Evolutionary conservation across 2,888 invertebrate genomes (phyloP).

Genomic region (Machimus rusticus): DNA sequence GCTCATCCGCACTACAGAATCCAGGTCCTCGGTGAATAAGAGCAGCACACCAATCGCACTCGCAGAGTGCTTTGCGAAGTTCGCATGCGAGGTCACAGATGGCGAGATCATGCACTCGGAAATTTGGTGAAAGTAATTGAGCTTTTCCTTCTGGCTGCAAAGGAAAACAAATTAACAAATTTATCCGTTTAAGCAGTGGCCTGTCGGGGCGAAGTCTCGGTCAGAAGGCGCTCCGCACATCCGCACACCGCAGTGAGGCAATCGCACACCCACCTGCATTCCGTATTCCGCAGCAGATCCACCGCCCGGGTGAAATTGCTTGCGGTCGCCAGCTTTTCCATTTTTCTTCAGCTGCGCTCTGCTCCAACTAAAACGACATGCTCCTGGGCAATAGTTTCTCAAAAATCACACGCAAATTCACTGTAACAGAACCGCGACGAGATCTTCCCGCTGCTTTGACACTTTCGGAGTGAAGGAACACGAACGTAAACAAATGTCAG

Average conservation of each 20-base stretch:
- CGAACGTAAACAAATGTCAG: constrained; percentile 18
- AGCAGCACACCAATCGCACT: constrained; percentile 76
- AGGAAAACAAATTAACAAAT: not conserved
- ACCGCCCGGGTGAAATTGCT: constrained; percentile 53
- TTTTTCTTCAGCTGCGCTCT: not conserved
- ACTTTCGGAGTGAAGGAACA: not conserved
- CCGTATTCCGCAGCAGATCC: constrained; percentile 60
- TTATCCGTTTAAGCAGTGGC: not conserved
- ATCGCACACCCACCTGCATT: constrained; percentile 58
- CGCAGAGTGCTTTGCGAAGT: constrained; percentile 72
- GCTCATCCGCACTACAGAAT: constrained; percentile 79
- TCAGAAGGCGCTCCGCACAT: not conserved
- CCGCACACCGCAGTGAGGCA: not conserved
- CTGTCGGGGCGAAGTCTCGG: not conserved
- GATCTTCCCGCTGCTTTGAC: not conserved
- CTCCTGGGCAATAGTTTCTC: not conserved
- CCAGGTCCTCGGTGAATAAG: constrained; percentile 76
- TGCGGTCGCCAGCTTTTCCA: constrained; percentile 50
- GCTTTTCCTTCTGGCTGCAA: constrained; percentile 77
- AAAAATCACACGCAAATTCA: not conserved
- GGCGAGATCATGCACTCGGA: constrained; percentile 72
- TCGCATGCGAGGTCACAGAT: constrained; percentile 63
- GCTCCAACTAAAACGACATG: not conserved
- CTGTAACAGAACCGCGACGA: not conserved
- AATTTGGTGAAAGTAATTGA: constrained; percentile 74